phyloP scores from a whole-genome alignment of 2,797 vertebrate species.

The Limosa lapponica region DNA sequence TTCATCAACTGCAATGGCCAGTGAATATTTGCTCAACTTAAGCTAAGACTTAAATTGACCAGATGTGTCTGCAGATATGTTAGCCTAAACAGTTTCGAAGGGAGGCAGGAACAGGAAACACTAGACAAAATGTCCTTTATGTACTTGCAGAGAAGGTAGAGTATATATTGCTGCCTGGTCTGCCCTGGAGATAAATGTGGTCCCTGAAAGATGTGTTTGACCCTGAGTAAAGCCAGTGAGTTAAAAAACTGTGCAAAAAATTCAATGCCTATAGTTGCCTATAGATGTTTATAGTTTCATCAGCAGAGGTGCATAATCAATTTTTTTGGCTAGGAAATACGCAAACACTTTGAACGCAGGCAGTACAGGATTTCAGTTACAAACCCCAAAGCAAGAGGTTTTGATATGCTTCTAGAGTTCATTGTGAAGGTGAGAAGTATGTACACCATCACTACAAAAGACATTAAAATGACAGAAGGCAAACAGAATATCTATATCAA shows the following conservation, averaged over 20 bases:
- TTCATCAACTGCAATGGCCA: background rate
- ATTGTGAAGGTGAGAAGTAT: background rate
- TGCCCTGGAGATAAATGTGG: background rate
- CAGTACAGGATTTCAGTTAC: background rate
- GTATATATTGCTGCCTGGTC: background rate
- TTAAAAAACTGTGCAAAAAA: background rate
- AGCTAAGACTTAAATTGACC: background rate
- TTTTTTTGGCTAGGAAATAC: background rate
- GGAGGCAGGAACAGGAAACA: background rate
- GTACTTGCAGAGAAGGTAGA: background rate
- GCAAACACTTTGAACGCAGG: background rate
- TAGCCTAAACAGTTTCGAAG: background rate
- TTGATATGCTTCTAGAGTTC: background rate
- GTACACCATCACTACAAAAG: background rate
- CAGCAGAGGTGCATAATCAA: rapidly evolving
- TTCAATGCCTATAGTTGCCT: background rate
- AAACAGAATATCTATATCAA: background rate
- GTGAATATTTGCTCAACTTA: background rate
- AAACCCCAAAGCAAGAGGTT: background rate
- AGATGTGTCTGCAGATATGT: background rate
- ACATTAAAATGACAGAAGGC: background rate
- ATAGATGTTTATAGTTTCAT: background rate
- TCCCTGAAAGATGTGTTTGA: background rate
- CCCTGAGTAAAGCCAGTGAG: background rate
- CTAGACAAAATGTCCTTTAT: background rate